Percentiles rank a stretch among this genome's conserved stretches.
Evolutionary conservation across 2,888 invertebrate genomes (phyloP).

Genomic region (Calliphora vomitoria): DNA sequence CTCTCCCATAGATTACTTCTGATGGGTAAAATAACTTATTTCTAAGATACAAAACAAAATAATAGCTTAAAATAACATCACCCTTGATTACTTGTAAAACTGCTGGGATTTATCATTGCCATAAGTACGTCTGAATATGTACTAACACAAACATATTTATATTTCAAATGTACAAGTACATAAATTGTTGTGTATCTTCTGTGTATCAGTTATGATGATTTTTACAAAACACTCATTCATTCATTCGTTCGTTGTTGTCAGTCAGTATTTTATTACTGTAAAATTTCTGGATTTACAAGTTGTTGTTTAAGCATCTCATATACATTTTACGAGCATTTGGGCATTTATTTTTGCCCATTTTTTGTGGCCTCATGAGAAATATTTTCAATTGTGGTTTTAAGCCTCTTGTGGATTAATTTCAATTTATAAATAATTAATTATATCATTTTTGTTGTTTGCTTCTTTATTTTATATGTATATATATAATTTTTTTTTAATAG

Average conservation of each 20-base stretch:
- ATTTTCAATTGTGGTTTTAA: constrained; percentile 72
- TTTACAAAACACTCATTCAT: constrained; percentile 35
- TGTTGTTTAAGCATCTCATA: not conserved
- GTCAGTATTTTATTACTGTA: constrained; percentile 63
- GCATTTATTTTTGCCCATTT: constrained; percentile 30
- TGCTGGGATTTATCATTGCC: constrained; percentile 4
- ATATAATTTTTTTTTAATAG: not conserved
- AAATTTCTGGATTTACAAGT: constrained; percentile 61
- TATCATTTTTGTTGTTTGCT: constrained; percentile 52
- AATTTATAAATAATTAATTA: constrained; percentile 71
- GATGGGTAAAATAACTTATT: no score
- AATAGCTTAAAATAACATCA: no score
- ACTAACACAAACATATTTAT: not conserved
- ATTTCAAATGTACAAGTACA: constrained; percentile 10
- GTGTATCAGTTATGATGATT: constrained; percentile 43
- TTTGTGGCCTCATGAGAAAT: constrained; percentile 43
- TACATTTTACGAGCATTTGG: constrained; percentile 42
- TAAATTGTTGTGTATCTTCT: not conserved
- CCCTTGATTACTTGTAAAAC: no score
- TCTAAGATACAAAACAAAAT: no score
- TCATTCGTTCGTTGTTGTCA: constrained; percentile 24
- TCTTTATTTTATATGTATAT: constrained; percentile 3
- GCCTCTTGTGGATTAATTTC: constrained; percentile 72
- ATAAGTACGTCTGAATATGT: constrained; percentile 3
- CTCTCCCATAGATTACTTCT: no score